phyloP scores from a whole-genome alignment of 2,797 vertebrate genomes.

The Glyptemys insculpta region DNA sequence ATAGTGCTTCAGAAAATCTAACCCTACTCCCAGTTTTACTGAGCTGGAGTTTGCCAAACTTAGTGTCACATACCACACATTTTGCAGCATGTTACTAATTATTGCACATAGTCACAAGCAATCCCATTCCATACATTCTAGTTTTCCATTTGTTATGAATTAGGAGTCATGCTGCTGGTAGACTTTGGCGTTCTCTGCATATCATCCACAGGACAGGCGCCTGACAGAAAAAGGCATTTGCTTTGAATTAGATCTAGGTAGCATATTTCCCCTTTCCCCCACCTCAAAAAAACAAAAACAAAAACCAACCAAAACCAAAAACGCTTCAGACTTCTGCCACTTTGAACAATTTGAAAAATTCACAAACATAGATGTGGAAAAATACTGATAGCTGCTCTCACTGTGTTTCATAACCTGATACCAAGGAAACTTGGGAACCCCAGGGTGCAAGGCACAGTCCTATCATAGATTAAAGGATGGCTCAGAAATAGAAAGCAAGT shows the following conservation, averaged over 20 bases:
- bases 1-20: not conserved
- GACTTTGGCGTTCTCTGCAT: not conserved
- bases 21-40: not conserved
- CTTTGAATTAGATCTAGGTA: not conserved
- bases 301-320: not conserved
- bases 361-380: not conserved
- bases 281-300: not conserved
- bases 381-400: not conserved
- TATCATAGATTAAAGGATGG: not conserved
- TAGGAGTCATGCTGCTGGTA: not conserved
- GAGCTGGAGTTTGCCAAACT: not conserved
- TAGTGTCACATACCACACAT: accelerated
- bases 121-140: not conserved
- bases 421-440: not conserved
- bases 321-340: not conserved
- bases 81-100: not conserved
- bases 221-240: not conserved
- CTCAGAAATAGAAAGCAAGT: not conserved
- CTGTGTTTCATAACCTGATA: conserved; percentile 1
- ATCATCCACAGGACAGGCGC: not conserved
- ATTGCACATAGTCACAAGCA: not conserved
- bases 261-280: not conserved
- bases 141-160: conserved; percentile 11
- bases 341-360: not conserved
- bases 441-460: not conserved